Percentiles rank a stretch among this genome's conserved stretches.
Evolutionary conservation across 2,888 invertebrate genomes (phyloP).

Genomic region (Rhynchonema sp.): DNA sequence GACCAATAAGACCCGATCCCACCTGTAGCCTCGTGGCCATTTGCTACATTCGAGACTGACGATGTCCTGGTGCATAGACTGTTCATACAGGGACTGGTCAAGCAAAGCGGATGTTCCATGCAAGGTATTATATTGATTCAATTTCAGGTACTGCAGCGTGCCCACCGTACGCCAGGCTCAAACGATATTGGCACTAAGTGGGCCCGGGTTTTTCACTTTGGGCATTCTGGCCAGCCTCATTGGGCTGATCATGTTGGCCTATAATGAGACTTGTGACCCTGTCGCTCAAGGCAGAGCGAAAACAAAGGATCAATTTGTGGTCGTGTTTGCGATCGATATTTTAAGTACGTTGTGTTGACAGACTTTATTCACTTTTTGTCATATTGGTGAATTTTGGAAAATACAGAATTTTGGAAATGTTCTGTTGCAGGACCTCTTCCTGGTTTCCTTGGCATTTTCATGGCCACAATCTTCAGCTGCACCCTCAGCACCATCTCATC

Average conservation of each 20-base stretch:
- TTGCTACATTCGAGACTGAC: too few species aligned
- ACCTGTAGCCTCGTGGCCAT: too few species aligned
- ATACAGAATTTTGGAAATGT: too few species aligned
- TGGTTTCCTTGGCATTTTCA: not conserved
- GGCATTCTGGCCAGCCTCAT: not conserved
- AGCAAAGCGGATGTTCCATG: too few species aligned
- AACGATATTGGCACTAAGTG: not conserved
- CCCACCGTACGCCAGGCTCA: not conserved
- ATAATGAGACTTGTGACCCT: not conserved
- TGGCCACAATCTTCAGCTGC: not conserved
- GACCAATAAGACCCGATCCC: too few species aligned
- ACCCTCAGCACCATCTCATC: not conserved
- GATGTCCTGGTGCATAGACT: too few species aligned
- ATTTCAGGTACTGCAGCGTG: not conserved
- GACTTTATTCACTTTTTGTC: too few species aligned
- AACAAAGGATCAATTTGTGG: not conserved
- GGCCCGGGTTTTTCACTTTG: not conserved
- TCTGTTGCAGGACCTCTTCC: not conserved
- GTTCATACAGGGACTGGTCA: too few species aligned
- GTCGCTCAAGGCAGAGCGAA: too few species aligned
- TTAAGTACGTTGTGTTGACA: not conserved
- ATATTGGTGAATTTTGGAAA: too few species aligned
- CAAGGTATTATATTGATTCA: too few species aligned
- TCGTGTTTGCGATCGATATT: not conserved
- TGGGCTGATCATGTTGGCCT: not conserved